Base-by-base conservation (phyloP, 2,113 vertebrate genomes). In the Baryphthengus martii region DNA sequence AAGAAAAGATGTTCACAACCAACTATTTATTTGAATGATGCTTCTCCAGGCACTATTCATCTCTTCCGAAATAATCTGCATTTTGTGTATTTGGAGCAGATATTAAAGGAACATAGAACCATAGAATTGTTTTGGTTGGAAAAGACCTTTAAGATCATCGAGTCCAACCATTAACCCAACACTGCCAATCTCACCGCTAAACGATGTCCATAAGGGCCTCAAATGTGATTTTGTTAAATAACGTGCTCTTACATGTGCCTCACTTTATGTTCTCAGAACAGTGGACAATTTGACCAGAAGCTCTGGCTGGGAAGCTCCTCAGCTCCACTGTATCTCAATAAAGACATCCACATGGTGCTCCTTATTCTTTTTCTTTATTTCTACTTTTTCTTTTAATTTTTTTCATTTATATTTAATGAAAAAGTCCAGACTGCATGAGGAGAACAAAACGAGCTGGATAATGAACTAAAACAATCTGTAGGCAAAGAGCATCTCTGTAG, bases 1-100 rank as follows among this genome's bases (percentile, higher is more conserved):
- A 87, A 94, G 81, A 94, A 95, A 97, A 95, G 59, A 82, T 72
- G 47, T 61, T 91, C 59, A 72, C 65, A 73, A 73, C 62, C 83
- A 83, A 91, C 96, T 96, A 92, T 92, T 96, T 95, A 85, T 91
- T 90, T 95, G 91, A 93, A 88, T 74, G 59, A 67, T 82, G 72
- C 82, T 94, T 94, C 9, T n/a, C 82, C 83, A 89, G 78, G 85
- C 66, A 35, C 66, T 82, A 80, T 83, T 91, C 45, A 88, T 70
- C 67, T 80, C 88, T 90, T 94, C 91, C 81, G 89, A 96, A 87
- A 79, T 88, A 92, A 95, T 91, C 94, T 90, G 55, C 61, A 85
- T 95, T 96, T 95, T 91, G 58, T 85, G 55, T 87, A 88, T 85
- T 85, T 85, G 90, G 67, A 91, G 63, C 26, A 90, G 72, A 94